These are phyloP conservation scores for Campoplex capitator DNA, from an alignment of 2,888 invertebrate genomes.

Conservation along the genomic window DNA sequence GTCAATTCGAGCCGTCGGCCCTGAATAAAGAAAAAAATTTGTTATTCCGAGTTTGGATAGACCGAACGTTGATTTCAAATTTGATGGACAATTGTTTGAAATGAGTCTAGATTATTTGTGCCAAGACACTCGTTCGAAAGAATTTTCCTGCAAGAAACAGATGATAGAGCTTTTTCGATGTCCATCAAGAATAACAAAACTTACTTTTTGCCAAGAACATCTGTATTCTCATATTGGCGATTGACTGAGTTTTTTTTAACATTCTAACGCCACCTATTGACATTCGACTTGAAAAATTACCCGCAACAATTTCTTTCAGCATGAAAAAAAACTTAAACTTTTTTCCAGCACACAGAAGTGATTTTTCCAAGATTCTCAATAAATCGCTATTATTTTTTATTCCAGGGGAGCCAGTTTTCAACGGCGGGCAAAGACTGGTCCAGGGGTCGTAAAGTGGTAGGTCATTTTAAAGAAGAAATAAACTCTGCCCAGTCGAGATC, in stretches of 20 bases:
- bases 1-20: background rate
- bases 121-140: background rate
- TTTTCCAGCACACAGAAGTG: too few relatives aligned
- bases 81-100: background rate
- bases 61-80: background rate
- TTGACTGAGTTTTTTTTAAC: too few relatives aligned
- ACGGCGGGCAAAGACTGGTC: constrained; percentile 90
- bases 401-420: constrained; percentile 91
- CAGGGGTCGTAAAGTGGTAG: constrained; percentile 91
- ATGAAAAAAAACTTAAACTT: too few relatives aligned
- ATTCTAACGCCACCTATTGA: too few relatives aligned
- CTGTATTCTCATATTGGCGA: too few relatives aligned
- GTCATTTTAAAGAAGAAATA: constrained; percentile 78
- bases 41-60: background rate
- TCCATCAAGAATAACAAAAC: too few relatives aligned
- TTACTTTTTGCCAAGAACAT: too few relatives aligned
- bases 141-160: background rate
- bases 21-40: background rate
- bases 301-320: too few relatives aligned
- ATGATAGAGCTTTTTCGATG: too few relatives aligned
- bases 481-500: background rate
- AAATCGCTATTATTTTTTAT: constrained; percentile 71
- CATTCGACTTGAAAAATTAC: too few relatives aligned
- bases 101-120: too few relatives aligned
- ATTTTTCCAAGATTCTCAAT: too few relatives aligned